phyloP scores from a whole-genome alignment of 2,888 invertebrate species.

The Polydrusus tereticollis region DNA sequence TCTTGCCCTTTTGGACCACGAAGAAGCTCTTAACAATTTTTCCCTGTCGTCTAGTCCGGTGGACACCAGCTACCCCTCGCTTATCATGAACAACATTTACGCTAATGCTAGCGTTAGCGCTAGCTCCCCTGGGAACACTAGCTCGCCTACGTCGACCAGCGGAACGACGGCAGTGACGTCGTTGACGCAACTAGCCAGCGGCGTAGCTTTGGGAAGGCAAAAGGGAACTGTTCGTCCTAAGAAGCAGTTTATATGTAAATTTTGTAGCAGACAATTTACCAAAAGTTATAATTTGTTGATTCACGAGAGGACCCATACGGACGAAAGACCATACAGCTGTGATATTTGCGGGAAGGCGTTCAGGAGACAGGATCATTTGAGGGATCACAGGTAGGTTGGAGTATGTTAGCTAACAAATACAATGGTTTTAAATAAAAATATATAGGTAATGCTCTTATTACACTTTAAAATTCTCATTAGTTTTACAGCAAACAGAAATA shows the following conservation, averaged over 20 bases:
- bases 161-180: constrained; percentile 51
- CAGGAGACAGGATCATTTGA: constrained; percentile 93
- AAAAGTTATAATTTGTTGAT: constrained; percentile 98
- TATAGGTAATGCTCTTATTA: too few species aligned
- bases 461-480: too few species aligned
- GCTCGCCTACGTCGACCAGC: constrained; percentile 62
- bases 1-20: constrained; percentile 80
- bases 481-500: too few species aligned
- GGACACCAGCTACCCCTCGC: constrained; percentile 79
- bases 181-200: constrained; percentile 56
- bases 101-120: constrained; percentile 68
- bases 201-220: constrained; percentile 64
- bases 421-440: too few species aligned
- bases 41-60: constrained; percentile 72
- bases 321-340: constrained; percentile 97
- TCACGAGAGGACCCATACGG: constrained; percentile 97
- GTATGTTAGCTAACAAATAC: not conserved
- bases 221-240: constrained; percentile 73
- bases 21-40: constrained; percentile 73
- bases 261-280: constrained; percentile 97
- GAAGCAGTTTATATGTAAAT: constrained; percentile 96
- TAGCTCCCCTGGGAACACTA: constrained; percentile 64
- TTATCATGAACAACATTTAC: constrained; percentile 78
- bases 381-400: constrained; percentile 87
- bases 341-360: constrained; percentile 99